These are phyloP conservation scores for Altica lythri DNA, from an alignment of 2,888 invertebrate species.

Conservation along the genomic window DNA sequence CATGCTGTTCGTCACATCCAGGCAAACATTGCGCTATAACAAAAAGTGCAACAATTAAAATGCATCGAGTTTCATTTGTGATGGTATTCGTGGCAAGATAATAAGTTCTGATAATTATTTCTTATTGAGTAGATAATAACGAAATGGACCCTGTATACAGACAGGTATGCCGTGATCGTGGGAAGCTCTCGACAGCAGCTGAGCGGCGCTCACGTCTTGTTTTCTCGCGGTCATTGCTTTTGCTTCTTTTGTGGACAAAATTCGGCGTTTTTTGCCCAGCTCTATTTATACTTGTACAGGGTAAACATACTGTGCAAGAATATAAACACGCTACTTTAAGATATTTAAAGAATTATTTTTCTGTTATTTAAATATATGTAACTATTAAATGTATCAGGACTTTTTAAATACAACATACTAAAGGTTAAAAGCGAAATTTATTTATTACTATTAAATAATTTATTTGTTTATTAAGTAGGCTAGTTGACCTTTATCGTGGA, in stretches of 20 bases:
- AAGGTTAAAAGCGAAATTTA: too few species aligned
- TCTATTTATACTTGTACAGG: conserved; percentile 37
- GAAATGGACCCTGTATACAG: conserved; percentile 53
- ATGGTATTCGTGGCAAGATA: conserved; percentile 23
- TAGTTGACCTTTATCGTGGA: too few species aligned
- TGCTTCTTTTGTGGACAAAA: conserved; percentile 54
- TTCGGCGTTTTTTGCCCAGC: conserved; percentile 50
- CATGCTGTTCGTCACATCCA: conserved; percentile 90
- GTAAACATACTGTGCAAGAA: conserved; percentile 1
- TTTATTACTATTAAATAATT: too few species aligned
- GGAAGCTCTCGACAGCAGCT: conserved; percentile 56
- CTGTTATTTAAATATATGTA: too few species aligned
- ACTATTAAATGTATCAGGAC: too few species aligned
- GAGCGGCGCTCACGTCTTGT: conserved; percentile 55
- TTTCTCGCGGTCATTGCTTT: conserved; percentile 56
- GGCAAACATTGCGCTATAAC: conserved; percentile 89
- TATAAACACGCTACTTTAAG: too few species aligned
- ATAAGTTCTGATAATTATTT: conserved; percentile 32
- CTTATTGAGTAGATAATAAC: conserved; percentile 37
- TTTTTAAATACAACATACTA: too few species aligned
- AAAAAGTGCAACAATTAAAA: conserved; percentile 49
- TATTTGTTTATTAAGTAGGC: too few species aligned
- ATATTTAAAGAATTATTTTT: too few species aligned
- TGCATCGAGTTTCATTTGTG: conserved; percentile 22
- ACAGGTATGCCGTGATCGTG: conserved; percentile 57